Base-by-base conservation (phyloP, 2,113 vertebrate species). In the Sminthopsis crassicaudata region DNA sequence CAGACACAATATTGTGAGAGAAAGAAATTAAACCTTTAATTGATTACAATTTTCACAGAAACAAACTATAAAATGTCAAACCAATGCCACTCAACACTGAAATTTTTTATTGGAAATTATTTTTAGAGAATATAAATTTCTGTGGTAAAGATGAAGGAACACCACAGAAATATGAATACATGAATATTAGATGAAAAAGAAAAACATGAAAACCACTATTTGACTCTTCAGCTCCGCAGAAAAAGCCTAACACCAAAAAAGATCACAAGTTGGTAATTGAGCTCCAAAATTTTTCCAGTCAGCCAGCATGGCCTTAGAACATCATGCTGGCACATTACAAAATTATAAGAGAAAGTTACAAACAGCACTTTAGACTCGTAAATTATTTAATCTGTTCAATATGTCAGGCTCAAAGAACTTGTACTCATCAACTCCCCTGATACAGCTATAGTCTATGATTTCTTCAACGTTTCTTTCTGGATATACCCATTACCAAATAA, bases 341-440 rank as follows among this genome's bases (percentile, higher is more conserved):
- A 90, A 90, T 90, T 90, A 90, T 90, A 89, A 46, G 27, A 90
- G 89, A 90, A 6, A 84, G 67, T 84, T 84, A 84, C 36, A 84
- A 84, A 84, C 46, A 90, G 46, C 46, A 90, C 89, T 50, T 30
- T 10, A 90, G 48, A 24, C 89, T 50, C 16, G 46, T 90, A 50
- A 90, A 90, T 48, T 25, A 90, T 90, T 90, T 90, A 50, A 90
- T 50, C 10, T 50, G 23, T 90, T 90, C 89, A 90, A 27, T 90
- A 90, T 90, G 89, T 30, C 14, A 48, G 24, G 24, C 26, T 90
- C 50, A 90, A 90, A 90, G 27, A 90, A 22, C 9, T 50, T 48
- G 46, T 50, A 90, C 46, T 46, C 89, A 25, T 48, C 46, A 90
- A 25, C 23, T 46, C 46, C 89, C 10, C 6, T 30, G 89, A 90